phyloP scores from a whole-genome alignment of 2,113 vertebrate species.

The Ceyx melanurus region DNA sequence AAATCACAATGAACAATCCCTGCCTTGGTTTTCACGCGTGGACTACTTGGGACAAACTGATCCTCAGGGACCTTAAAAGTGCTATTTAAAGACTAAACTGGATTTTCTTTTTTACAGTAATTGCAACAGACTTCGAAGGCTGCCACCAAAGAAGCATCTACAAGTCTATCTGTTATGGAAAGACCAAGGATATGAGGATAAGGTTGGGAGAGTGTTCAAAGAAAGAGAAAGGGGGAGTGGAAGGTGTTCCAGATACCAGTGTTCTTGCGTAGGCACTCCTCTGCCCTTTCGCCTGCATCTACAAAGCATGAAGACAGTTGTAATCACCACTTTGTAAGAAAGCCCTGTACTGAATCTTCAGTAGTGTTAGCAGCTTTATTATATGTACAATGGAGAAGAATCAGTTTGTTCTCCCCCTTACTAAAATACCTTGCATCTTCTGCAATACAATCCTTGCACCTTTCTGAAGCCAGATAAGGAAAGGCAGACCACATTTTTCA shows the following conservation, averaged over 20 bases:
- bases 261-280: background rate
- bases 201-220: accelerated
- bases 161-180: background rate
- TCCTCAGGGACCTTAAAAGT: background rate
- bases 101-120: background rate
- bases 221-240: background rate
- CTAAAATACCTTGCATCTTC: background rate
- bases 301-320: background rate
- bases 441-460: background rate
- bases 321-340: background rate
- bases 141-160: background rate
- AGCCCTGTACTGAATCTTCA: background rate
- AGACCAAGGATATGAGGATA: background rate
- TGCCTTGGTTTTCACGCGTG: background rate
- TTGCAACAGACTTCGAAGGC: background rate
- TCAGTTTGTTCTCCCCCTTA: background rate
- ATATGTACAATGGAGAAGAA: background rate
- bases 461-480: background rate
- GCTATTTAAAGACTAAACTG: background rate
- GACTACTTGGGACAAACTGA: background rate
- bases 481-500: background rate
- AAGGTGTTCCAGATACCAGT: background rate
- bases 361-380: background rate
- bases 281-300: background rate
- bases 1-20: background rate